Base-by-base conservation (phyloP, 2,113 vertebrate species). In the Serinus canaria region DNA sequence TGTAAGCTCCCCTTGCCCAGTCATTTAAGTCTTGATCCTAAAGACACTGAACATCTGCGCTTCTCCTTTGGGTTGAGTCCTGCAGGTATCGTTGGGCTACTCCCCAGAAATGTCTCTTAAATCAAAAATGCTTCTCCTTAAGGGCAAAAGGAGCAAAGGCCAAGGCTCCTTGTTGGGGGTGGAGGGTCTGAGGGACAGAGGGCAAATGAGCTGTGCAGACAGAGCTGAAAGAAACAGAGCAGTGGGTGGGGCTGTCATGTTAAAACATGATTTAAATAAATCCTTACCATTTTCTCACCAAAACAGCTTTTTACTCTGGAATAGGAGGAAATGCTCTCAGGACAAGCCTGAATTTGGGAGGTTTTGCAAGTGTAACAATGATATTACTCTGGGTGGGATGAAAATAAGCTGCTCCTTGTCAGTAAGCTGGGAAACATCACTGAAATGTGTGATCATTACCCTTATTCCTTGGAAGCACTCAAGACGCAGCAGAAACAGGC, bases 181-280 rank as follows among this genome's bases (percentile, higher is more conserved):
- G 6, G 52, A 35, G 59, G 35, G 13, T 68, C 55, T 53, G n/a
- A 46, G 46, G 62, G n/a, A 44, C 58, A 72, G 66, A 53, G 33
- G 5, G 24, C 0, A 0, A 56, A 24, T 0, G 4, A 70, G 13
- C 43, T 70, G 3, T 31, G 47, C 37, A 3, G 35, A 5, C 22
- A 44, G 12, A 87, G 52, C 53, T 85, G 72, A 16, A 63, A 39
- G 52, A 30, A 27, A 1, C 0, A 21, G 13, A 63, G 12, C 53
- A 23, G 37, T 28, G 4, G 33, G 24, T 28, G 30, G 92, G 30
- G 19, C 58, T 66, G 67, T 82, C n/a, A 6, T 46, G 43, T 70
- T 91, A 55, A 56, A 77, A 49, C 11, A 12, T 50, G 3, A 6
- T 49, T 87, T 75, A 53, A 83, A 52, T 70, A 30, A 59, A 49